phyloP scores from a whole-genome alignment of 2,888 invertebrate genomes.

The Esperia sulphurella region DNA sequence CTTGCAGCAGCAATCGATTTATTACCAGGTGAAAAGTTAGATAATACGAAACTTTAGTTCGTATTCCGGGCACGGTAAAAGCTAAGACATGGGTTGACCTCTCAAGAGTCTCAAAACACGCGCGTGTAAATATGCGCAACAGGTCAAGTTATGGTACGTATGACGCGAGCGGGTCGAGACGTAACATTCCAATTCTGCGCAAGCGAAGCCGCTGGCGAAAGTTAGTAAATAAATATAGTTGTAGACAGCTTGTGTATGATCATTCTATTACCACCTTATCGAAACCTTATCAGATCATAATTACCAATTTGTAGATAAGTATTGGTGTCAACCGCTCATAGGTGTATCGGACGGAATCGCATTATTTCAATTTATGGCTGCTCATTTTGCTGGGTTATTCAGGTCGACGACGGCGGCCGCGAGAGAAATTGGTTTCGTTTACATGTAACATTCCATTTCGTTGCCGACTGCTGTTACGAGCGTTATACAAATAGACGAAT shows the following conservation, averaged over 20 bases:
- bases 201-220: no score
- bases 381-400: constrained; percentile 2
- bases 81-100: no score
- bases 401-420: background rate
- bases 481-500: background rate
- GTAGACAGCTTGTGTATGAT: background rate
- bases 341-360: constrained; percentile 8
- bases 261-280: constrained; percentile 9
- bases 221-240: background rate
- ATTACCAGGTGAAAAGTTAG: no score
- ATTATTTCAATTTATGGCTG: constrained; percentile 8
- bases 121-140: no score
- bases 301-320: constrained; percentile 13
- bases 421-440: background rate
- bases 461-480: background rate
- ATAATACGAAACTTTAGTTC: no score
- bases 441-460: background rate
- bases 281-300: constrained; percentile 15
- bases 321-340: constrained; percentile 6
- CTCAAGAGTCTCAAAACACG: no score
- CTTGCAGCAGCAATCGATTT: no score
- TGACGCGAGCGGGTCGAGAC: background rate
- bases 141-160: no score
- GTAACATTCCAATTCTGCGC: no score
- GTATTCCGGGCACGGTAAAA: no score